These are phyloP conservation scores for Cyprinodon brontotheroides DNA, from an alignment of 2,113 vertebrate species.

Conservation along the genomic window DNA sequence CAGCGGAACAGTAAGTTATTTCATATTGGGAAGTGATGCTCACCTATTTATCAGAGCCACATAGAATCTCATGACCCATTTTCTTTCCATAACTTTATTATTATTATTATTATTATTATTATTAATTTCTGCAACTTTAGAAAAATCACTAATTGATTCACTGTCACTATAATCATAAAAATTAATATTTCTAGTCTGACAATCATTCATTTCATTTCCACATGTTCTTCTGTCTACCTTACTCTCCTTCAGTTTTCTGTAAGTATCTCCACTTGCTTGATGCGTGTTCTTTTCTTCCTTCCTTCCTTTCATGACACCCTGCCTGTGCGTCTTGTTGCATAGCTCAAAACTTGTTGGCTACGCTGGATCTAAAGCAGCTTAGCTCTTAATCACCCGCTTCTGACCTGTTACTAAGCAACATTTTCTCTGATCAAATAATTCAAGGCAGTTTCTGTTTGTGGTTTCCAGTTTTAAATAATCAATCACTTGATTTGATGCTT, in stretches of 20 bases:
- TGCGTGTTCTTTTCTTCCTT: slow-evolving; percentile 38
- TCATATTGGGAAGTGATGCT: background rate
- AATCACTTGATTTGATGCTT: slow-evolving; percentile 4
- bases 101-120: background rate
- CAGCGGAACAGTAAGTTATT: slow-evolving; percentile 94
- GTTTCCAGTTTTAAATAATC: background rate
- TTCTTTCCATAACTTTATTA: background rate
- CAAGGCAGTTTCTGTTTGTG: background rate
- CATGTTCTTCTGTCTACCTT: slow-evolving; percentile 57
- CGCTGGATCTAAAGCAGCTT: background rate
- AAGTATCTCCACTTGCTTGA: slow-evolving; percentile 64
- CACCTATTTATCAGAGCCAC: background rate
- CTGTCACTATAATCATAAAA: slow-evolving; percentile 7
- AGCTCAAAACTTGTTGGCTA: slow-evolving; percentile 7
- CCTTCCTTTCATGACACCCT: slow-evolving; percentile 23
- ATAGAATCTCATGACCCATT: background rate
- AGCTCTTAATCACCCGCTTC: background rate
- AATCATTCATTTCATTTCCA: slow-evolving; percentile 57
- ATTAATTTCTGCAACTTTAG: background rate
- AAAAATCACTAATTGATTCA: background rate
- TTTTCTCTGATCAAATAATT: background rate
- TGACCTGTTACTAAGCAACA: background rate
- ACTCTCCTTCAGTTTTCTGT: slow-evolving; percentile 79
- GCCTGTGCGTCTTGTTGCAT: background rate
- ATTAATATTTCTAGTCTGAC: slow-evolving; percentile 16